Evolutionary conservation across 92 coral and sea anemone species (phyloP), one percentile per base, ranked within the genome.

Genomic region (Muricea muricata): DNA sequence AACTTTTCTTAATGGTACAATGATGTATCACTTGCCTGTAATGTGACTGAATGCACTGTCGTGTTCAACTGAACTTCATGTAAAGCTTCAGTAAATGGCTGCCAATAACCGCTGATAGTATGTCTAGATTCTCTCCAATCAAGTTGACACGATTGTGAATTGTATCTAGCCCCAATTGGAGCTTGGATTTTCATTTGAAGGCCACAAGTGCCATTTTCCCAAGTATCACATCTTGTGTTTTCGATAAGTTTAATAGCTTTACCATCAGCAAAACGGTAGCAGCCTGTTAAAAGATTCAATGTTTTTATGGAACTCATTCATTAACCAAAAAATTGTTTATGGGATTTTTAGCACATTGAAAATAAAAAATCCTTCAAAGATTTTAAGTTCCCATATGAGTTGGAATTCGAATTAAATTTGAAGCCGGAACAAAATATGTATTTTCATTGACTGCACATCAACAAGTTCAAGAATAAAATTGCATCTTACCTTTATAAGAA

Each of bases 261-360:
- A n/a, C 33, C 55, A 42, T 72, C 55, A 42, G 55, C 10, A 34
- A 72, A 72, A n/a, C 25, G 78, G 10, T 72, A 72, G 78, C 52
- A 40, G 42, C 78, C 78, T 72, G 33, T 34, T 14, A 28, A 24
- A 6, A 54, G 1, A 54, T 3, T 54, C 3, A 52, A n/a, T n/a
- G n/a, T n/a, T n/a, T n/a, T n/a, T n/a, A n/a, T n/a, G n/a, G n/a
- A n/a, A n/a, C n/a, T n/a, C n/a, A n/a, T n/a, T n/a, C n/a, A n/a
- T n/a, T n/a, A n/a, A n/a, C n/a, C n/a, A n/a, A n/a, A n/a, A n/a
- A n/a, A n/a, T n/a, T n/a, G n/a, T n/a, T n/a, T n/a, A n/a, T n/a
- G n/a, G n/a, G n/a, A n/a, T n/a, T n/a, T n/a, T n/a, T n/a, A n/a
- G n/a, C n/a, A n/a, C n/a, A n/a, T n/a, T n/a, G n/a, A n/a, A n/a